Evolutionary conservation across 1,140 invertebrate genomes (phyloP).

Genomic region (Bombus superbus): DNA sequence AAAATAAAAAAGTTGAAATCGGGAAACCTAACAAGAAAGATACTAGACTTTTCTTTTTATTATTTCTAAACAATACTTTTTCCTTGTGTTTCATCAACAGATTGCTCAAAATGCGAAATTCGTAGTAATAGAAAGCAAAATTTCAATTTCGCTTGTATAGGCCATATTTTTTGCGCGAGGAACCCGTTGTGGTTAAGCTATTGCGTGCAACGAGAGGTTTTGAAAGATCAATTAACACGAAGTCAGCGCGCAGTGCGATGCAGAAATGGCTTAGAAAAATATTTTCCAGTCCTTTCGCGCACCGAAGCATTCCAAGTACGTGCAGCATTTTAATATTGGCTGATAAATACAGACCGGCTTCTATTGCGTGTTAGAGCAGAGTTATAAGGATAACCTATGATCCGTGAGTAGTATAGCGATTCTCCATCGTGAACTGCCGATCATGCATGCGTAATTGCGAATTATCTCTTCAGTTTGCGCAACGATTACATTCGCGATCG

Average conservation of each 20-base stretch:
- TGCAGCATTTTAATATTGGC: constrained; percentile 23
- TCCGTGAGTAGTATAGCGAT: constrained; percentile 57
- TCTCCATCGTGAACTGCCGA: constrained; percentile 49
- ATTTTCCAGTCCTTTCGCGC: constrained; percentile 5
- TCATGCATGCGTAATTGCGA: constrained; percentile 72
- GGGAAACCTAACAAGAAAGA: neutral
- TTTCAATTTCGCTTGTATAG: neutral
- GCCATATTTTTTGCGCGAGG: neutral
- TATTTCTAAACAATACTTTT: neutral
- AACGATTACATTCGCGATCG: constrained; percentile 49
- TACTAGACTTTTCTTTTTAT: neutral
- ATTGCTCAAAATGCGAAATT: neutral
- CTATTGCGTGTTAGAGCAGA: constrained; percentile 42
- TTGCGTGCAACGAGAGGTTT: neutral
- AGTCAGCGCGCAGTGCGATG: too few relatives aligned
- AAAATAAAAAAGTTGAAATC: neutral
- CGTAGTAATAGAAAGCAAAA: neutral
- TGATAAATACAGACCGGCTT: constrained; percentile 36
- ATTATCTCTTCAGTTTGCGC: constrained; percentile 69
- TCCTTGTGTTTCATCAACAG: neutral
- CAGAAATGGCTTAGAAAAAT: neutral
- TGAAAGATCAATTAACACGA: neutral
- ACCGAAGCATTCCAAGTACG: neutral
- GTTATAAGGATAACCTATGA: constrained; percentile 68
- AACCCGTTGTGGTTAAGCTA: too few relatives aligned